These are phyloP conservation scores for Chaetodon auriga DNA, from an alignment of 2,113 vertebrate species.

Conservation along the genomic window DNA sequence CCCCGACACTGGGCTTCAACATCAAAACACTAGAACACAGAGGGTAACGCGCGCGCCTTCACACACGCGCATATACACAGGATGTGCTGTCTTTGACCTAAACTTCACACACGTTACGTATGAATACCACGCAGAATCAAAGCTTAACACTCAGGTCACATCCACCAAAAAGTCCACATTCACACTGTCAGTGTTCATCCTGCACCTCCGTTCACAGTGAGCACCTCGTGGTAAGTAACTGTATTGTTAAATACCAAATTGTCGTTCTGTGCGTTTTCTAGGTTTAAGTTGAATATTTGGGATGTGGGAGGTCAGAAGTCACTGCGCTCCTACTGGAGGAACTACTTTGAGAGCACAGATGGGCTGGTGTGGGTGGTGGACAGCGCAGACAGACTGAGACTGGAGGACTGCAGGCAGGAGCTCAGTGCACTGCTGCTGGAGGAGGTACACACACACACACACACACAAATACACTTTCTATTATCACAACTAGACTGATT, in stretches of 20 bases:
- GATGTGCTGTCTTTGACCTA: no score
- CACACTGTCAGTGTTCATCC: neutral
- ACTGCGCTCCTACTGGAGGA: conserved; percentile 94
- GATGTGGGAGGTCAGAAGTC: conserved; percentile 95
- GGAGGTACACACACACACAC: conserved; percentile 83
- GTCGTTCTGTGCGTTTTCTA: conserved; percentile 50
- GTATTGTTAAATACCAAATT: neutral
- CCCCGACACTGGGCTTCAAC: conserved; percentile 93
- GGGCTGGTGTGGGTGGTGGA: conserved; percentile 97
- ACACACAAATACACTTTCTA: conserved; percentile 5
- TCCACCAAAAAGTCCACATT: no score
- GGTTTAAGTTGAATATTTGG: conserved; percentile 95
- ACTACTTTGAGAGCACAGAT: conserved; percentile 96
- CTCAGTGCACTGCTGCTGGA: conserved; percentile 88
- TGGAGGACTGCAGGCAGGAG: conserved; percentile 90
- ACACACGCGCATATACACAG: neutral
- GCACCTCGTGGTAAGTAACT: no score
- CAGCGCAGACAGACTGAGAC: conserved; percentile 90
- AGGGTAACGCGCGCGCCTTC: conserved; percentile 85
- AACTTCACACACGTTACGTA: no score
- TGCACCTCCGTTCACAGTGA: neutral
- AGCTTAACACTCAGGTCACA: no score
- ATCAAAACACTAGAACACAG: conserved; percentile 93
- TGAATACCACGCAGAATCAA: no score
- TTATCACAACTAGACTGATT: no score